phyloP scores from a whole-genome alignment of 2,113 vertebrate species.

The Xenotilapia leptura region DNA sequence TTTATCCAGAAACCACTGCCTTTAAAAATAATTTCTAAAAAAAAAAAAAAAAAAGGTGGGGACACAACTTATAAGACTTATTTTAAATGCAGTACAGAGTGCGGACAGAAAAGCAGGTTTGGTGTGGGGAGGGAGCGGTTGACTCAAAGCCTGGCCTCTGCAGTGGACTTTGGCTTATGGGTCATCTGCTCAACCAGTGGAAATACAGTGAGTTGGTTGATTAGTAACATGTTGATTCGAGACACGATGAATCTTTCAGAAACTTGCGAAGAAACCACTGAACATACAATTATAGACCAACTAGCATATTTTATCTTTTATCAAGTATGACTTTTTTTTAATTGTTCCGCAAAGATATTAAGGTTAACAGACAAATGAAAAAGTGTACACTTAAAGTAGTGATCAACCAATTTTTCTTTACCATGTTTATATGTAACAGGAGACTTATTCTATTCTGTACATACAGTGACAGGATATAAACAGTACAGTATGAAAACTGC shows the following conservation, averaged over 20 bases:
- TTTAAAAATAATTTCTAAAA: not conserved
- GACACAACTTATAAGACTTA: not conserved
- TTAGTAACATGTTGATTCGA: not conserved
- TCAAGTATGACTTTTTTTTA: not conserved
- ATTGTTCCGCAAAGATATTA: not conserved
- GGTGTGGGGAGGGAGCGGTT: not conserved
- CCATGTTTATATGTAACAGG: too few relatives aligned
- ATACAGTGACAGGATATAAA: too few relatives aligned
- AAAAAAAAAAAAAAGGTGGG: too few relatives aligned
- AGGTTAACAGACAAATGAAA: too few relatives aligned
- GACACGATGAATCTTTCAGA: not conserved
- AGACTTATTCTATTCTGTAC: too few relatives aligned
- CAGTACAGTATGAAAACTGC: too few relatives aligned
- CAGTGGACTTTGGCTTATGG: not conserved
- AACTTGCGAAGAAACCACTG: not conserved
- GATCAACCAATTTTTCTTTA: too few relatives aligned
- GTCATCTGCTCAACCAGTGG: not conserved
- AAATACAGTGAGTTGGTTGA: not conserved
- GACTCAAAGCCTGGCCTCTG: not conserved
- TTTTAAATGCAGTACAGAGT: not conserved
- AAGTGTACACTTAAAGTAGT: too few relatives aligned
- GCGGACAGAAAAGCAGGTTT: not conserved
- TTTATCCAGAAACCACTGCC: not conserved
- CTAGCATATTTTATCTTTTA: not conserved
- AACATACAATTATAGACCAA: accelerated